These are phyloP conservation scores for Melipona beecheii DNA, from an alignment of 2,888 invertebrate species.

Conservation along the genomic window DNA sequence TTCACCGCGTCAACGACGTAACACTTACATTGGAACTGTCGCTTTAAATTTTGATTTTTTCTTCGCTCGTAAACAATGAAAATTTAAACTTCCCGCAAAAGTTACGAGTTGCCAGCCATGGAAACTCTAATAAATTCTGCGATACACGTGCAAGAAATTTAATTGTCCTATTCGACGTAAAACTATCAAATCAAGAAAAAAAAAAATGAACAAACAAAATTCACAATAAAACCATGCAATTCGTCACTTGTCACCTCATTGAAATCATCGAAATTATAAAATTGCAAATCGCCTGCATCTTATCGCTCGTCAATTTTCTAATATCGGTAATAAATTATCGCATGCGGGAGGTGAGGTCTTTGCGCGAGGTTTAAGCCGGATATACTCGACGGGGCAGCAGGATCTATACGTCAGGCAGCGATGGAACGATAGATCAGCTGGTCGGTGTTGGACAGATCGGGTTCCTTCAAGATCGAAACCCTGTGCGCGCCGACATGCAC, in stretches of 20 bases:
- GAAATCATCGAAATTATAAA: too few relatives aligned
- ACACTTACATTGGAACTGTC: not conserved
- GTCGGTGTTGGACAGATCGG: slow-evolving; percentile 13
- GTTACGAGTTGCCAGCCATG: too few relatives aligned
- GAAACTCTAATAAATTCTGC: too few relatives aligned
- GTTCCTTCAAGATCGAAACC: slow-evolving; percentile 1
- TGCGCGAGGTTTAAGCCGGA: not conserved
- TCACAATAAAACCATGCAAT: too few relatives aligned
- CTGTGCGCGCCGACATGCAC: slow-evolving; percentile 24
- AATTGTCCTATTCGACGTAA: too few relatives aligned
- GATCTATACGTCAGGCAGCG: not conserved
- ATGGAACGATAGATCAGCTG: not conserved
- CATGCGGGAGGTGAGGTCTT: not conserved
- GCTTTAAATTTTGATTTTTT: not conserved
- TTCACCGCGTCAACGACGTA: not conserved
- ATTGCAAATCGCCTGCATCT: not conserved
- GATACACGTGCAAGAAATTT: too few relatives aligned
- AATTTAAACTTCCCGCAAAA: too few relatives aligned
- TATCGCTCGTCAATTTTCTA: not conserved
- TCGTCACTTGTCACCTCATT: too few relatives aligned
- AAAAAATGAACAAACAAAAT: too few relatives aligned
- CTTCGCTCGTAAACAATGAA: too few relatives aligned
- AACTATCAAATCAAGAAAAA: too few relatives aligned
- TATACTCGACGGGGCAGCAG: not conserved
- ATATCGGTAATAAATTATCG: not conserved